Conservation (phyloP, 2,113 vertebrate genomes). For the Conger conger region DNA sequence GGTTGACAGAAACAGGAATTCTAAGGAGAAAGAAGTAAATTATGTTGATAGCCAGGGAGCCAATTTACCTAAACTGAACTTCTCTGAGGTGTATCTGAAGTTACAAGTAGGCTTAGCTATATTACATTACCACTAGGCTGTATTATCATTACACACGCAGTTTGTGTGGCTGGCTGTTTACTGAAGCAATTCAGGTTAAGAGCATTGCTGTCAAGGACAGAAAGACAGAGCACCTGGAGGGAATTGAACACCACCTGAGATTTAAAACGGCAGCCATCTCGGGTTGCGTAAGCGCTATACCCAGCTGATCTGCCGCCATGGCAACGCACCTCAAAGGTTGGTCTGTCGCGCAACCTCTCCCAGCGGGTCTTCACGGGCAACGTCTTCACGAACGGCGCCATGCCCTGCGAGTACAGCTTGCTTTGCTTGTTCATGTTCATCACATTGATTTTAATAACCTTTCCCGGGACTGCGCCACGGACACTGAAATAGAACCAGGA, state of each 20-base stretch:
- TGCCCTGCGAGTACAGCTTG: slow-evolving; percentile 94
- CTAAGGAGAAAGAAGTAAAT: too few relatives aligned
- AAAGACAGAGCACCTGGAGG: neutral
- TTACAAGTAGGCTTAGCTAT: neutral
- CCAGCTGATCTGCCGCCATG: neutral
- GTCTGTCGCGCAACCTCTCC: slow-evolving; percentile 88
- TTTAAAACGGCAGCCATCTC: neutral
- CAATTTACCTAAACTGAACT: too few relatives aligned
- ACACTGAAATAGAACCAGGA: slow-evolving; percentile 98
- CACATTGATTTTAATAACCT: slow-evolving; percentile 89
- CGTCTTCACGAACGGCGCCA: slow-evolving; percentile 89
- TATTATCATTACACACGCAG: neutral
- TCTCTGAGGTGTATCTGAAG: neutral
- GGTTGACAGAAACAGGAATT: too few relatives aligned
- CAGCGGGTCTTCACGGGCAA: slow-evolving; percentile 81
- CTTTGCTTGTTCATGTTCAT: slow-evolving; percentile 99
- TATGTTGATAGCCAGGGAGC: too few relatives aligned
- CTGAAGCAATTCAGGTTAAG: neutral
- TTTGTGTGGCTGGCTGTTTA: neutral
- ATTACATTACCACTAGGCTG: neutral
- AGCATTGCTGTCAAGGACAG: neutral
- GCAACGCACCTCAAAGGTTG: slow-evolving; percentile 78
- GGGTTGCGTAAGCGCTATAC: neutral
- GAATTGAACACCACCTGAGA: neutral
- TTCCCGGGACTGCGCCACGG: slow-evolving; percentile 77